phyloP scores from a whole-genome alignment of 2,797 vertebrate genomes.

The Decapterus maruadsi region DNA sequence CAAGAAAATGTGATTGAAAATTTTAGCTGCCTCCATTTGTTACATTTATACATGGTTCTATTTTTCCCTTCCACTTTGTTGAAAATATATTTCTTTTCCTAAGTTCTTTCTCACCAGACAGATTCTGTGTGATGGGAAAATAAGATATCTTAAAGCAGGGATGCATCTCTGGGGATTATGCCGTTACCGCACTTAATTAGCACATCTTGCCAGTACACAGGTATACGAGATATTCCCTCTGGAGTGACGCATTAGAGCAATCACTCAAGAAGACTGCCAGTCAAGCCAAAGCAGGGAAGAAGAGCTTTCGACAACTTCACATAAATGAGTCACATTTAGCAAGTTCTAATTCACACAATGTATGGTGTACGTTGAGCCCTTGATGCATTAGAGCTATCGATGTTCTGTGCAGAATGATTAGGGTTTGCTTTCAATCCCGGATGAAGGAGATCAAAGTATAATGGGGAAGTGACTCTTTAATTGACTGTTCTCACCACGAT shows the following conservation, averaged over 20 bases:
- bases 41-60: conserved; percentile 33
- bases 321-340: conserved; percentile 47
- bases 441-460: conserved; percentile 49
- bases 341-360: conserved; percentile 27
- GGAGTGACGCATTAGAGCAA: conserved; percentile 43
- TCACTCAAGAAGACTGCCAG: conserved; percentile 45
- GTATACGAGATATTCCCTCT: conserved; percentile 50
- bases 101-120: not conserved
- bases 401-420: conserved; percentile 50
- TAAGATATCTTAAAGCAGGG: conserved; percentile 1
- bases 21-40: conserved; percentile 41
- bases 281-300: conserved; percentile 36
- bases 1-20: conserved; percentile 42
- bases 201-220: conserved; percentile 56
- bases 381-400: conserved; percentile 52
- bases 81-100: not conserved
- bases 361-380: conserved; percentile 16
- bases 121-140: conserved; percentile 33
- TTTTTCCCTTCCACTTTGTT: conserved; percentile 23
- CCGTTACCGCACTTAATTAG: conserved; percentile 75
- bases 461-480: conserved; percentile 37
- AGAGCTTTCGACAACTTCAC: conserved; percentile 30
- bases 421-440: conserved; percentile 41
- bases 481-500: conserved; percentile 23
- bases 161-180: conserved; percentile 48